Base-by-base conservation (phyloP, 2,113 vertebrate species). In the Mirounga angustirostris region DNA sequence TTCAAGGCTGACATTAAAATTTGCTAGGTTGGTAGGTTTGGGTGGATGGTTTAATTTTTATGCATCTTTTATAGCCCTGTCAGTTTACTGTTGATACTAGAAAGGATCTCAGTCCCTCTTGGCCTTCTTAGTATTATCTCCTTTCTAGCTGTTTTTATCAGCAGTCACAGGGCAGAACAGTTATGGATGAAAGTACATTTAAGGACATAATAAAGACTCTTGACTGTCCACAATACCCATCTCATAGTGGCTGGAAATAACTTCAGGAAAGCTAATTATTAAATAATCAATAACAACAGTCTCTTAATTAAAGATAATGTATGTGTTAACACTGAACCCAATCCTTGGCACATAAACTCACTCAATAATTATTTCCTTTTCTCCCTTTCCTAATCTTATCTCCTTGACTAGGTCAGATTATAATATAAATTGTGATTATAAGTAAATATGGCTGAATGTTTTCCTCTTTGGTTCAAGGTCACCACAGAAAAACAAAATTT, bases 201-300 rank as follows among this genome's bases (percentile, higher is more conserved):
- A 83, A 94, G 61, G 7, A 40, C 67, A 58, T 61, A 96, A 89
- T 81, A 82, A 86, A 94, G 54, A 82, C 11, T 16, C 40, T 92
- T 79, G 54, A 65, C 50, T 79, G 40, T 71, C 56, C 81, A 15
- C 22, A 91, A 26, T 76, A 96, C 26, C 46, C 80, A 73, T 83
- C 21, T 95, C 69, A 76, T 5, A 15, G 30, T 84, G 63, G 12
- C 61, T 78, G 2, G 33, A 94, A 96, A 88, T 76, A 97, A 76
- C 52, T 87, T 85, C 13, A 54, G 58, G 36, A 74, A 28, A 78
- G 46, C 58, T 96, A 88, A 89, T 94, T 95, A 91, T 94, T 95
- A 97, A 84, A 94, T 90, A 88, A 96, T 91, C 65, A 92, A 58
- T 91, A 76, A 86, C 16, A 94, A 91, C 79, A 92, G 67, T 58